phyloP scores from a whole-genome alignment of 2,113 vertebrate species.

The Pithys albifrons region DNA sequence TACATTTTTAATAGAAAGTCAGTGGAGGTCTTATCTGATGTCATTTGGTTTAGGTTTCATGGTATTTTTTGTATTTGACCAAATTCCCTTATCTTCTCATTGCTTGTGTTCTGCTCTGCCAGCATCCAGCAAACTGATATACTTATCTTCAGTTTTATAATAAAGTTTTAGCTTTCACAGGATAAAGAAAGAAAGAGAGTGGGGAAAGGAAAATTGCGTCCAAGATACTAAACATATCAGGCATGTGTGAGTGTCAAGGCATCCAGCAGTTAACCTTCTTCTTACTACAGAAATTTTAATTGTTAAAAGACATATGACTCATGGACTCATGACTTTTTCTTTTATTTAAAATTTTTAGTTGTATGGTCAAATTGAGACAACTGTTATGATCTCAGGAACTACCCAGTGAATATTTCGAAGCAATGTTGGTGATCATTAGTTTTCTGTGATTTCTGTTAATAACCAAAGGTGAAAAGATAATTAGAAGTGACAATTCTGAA shows the following conservation, averaged over 20 bases:
- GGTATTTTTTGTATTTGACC: slow-evolving; percentile 76
- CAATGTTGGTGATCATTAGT: not conserved
- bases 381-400: not conserved
- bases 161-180: slow-evolving; percentile 75
- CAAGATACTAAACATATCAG: slow-evolving; percentile 59
- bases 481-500: not conserved
- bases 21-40: slow-evolving; percentile 76
- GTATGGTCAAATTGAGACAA: not conserved
- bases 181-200: slow-evolving; percentile 46
- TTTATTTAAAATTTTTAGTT: not conserved
- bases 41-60: slow-evolving; percentile 78
- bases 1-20: slow-evolving; percentile 80
- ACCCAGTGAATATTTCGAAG: not conserved
- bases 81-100: slow-evolving; percentile 80
- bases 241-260: not conserved
- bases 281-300: not conserved
- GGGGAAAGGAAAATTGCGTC: slow-evolving; percentile 38
- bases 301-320: not conserved
- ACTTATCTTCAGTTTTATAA: slow-evolving; percentile 80
- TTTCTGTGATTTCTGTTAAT: not conserved
- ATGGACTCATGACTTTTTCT: not conserved
- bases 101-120: slow-evolving; percentile 73
- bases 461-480: slow-evolving; percentile 32
- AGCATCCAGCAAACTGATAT: slow-evolving; percentile 72
- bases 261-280: slow-evolving; percentile 25